Percentiles rank a stretch among this genome's conserved stretches.
phyloP scores from a whole-genome alignment of 2,797 vertebrate species.

The Syncerus caffer region DNA sequence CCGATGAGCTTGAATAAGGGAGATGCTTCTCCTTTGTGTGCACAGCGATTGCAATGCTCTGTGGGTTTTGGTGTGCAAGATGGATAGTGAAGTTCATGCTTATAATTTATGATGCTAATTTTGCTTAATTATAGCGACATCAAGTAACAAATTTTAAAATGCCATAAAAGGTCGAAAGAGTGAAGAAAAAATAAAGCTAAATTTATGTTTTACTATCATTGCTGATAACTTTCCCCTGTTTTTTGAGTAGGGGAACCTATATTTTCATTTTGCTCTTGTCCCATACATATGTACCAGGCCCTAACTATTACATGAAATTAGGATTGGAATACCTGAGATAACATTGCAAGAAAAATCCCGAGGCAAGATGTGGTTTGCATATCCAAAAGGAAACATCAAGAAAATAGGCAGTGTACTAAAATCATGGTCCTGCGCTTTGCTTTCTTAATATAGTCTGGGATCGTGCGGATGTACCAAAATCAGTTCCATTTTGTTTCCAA shows the following conservation, averaged over 20 bases:
- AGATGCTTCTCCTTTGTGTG: neutral
- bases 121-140: neutral
- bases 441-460: neutral
- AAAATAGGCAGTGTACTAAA: neutral
- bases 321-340: neutral
- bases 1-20: neutral
- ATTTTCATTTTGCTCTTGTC: neutral
- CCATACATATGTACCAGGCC: neutral
- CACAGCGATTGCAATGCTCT: fast-evolving
- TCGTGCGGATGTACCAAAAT: neutral
- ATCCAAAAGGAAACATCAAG: neutral
- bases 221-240: neutral
- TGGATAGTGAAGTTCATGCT: neutral
- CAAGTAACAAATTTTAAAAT: neutral
- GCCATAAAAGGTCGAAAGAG: neutral
- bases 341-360: neutral
- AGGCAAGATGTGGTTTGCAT: neutral
- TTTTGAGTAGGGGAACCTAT: neutral
- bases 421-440: neutral
- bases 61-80: neutral
- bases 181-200: neutral
- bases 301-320: neutral
- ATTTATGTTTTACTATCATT: neutral
- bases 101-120: neutral
- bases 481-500: neutral